Percentiles rank a stretch among this genome's conserved stretches.
phyloP scores from a whole-genome alignment of 2,113 vertebrate species.

The Peucedramus taeniatus region DNA sequence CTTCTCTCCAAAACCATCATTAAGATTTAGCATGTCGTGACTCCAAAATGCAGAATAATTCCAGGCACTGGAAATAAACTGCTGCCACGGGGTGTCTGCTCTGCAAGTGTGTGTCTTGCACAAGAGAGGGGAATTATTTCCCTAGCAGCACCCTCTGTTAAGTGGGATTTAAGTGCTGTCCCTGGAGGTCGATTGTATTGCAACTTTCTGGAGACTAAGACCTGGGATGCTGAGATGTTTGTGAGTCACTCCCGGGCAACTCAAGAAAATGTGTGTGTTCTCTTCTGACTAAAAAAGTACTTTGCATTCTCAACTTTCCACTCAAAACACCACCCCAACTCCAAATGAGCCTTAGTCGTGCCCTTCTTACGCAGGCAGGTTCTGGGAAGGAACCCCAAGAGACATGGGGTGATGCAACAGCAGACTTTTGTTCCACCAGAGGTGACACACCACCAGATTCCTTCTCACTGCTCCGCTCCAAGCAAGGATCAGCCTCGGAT shows the following conservation, averaged over 20 bases:
- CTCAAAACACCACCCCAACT: neutral
- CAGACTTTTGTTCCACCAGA: neutral
- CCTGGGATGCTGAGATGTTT: neutral
- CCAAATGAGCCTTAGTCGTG: neutral
- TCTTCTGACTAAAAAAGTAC: neutral
- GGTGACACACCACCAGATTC: neutral
- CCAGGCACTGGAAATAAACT: neutral
- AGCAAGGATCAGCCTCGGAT: neutral
- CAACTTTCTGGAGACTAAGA: neutral
- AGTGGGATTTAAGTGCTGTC: neutral
- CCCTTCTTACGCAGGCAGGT: neutral
- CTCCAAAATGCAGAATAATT: neutral
- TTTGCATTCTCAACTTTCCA: neutral
- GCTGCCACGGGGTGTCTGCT: neutral
- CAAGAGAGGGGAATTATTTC: neutral
- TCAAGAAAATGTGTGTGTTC: neutral
- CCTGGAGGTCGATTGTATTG: neutral
- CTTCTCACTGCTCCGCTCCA: neutral
- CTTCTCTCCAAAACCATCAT: neutral
- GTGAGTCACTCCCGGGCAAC: neutral
- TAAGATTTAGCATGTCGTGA: neutral
- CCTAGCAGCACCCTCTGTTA: neutral
- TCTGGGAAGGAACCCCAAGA: neutral
- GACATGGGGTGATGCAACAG: rapidly evolving
- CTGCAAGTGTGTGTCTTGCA: neutral